phyloP scores from a whole-genome alignment of 2,888 invertebrate genomes.

The Chrysodeixis includens region DNA sequence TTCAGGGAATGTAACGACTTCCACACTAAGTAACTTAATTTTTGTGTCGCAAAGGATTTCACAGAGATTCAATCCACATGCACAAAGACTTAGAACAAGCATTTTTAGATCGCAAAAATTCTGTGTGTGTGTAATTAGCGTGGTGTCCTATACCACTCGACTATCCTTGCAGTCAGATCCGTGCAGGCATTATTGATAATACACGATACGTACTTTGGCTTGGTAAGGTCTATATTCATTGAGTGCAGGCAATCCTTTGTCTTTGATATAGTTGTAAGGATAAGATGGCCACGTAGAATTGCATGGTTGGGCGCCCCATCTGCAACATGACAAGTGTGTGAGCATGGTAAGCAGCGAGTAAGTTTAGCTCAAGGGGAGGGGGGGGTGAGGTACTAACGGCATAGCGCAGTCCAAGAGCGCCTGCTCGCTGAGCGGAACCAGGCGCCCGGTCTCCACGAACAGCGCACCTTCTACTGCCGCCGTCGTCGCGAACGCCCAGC shows the following conservation, averaged over 20 bases:
- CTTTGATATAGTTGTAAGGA: conserved; percentile 77
- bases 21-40: too few relatives aligned
- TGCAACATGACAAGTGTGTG: conserved; percentile 40
- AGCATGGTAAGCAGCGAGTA: background rate
- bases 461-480: conserved; percentile 84
- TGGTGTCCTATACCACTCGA: too few relatives aligned
- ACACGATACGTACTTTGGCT: conserved; percentile 61
- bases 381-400: conserved; percentile 69
- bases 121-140: too few relatives aligned
- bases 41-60: too few relatives aligned
- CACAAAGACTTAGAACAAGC: too few relatives aligned
- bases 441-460: conserved; percentile 71
- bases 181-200: too few relatives aligned
- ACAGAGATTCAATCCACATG: too few relatives aligned
- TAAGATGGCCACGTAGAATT: conserved; percentile 77
- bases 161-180: too few relatives aligned
- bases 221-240: conserved; percentile 72
- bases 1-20: too few relatives aligned
- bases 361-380: too few relatives aligned
- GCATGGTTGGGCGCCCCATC: conserved; percentile 77
- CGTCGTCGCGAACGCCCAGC: conserved; percentile 84
- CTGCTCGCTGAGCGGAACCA: conserved; percentile 80
- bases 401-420: conserved; percentile 80
- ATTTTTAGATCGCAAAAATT: too few relatives aligned
- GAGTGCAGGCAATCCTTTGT: conserved; percentile 73